A percentile compares a stretch with the other conserved stretches of the same genome.
Evolutionary conservation across 2,797 vertebrate species (phyloP).

Genomic region (Chanos chanos): DNA sequence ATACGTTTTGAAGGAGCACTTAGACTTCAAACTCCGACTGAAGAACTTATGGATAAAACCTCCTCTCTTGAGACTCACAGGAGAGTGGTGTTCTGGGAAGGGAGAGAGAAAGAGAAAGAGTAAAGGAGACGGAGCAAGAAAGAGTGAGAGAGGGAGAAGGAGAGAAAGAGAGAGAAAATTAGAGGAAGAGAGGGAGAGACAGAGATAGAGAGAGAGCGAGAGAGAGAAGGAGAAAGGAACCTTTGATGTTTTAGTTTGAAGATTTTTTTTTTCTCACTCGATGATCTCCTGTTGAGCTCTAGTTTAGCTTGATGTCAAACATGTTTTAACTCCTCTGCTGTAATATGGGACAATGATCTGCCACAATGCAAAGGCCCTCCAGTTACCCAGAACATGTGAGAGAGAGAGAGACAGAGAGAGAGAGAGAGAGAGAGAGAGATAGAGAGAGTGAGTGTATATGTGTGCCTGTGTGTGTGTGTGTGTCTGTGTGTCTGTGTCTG

Average conservation of each 20-base stretch:
- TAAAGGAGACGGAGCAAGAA: no score
- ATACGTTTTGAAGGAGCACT: constrained; percentile 61
- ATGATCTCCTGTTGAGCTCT: constrained; percentile 13
- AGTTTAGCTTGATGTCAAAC: constrained; percentile 39
- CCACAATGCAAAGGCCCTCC: neutral
- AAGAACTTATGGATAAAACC: constrained; percentile 63
- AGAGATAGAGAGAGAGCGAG: no score
- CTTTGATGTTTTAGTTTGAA: constrained; percentile 60
- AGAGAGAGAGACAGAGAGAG: constrained; percentile 10
- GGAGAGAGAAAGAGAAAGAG: constrained; percentile 34
- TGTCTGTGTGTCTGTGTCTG: constrained; percentile 17
- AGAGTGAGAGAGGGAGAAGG: no score
- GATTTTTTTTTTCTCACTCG: constrained; percentile 26
- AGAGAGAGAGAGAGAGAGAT: no score
- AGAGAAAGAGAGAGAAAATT: no score
- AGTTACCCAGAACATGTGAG: neutral
- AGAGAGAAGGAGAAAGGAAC: constrained; percentile 56
- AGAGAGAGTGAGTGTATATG: no score
- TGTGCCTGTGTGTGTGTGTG: constrained; percentile 21
- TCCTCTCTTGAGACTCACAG: constrained; percentile 64
- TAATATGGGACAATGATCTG: constrained; percentile 44
- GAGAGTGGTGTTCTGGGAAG: no score
- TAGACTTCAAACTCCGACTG: constrained; percentile 54
- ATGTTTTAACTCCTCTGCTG: constrained; percentile 17
- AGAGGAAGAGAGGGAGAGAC: no score